Conservation (phyloP, 2,113 vertebrate genomes). For the Pelobates fuscus region DNA sequence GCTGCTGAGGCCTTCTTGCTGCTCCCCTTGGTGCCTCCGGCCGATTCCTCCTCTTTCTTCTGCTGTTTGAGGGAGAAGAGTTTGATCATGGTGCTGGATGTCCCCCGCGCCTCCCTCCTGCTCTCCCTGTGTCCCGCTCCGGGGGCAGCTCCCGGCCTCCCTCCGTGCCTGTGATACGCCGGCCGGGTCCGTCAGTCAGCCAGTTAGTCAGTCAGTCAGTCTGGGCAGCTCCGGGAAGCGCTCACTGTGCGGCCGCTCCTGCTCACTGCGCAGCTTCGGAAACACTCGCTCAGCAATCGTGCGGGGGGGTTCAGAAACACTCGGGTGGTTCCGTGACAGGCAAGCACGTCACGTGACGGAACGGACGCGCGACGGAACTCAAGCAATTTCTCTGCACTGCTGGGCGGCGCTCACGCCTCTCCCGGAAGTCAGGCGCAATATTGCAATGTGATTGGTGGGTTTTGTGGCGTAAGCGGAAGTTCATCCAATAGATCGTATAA, state of each 20-base stretch:
- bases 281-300: neutral
- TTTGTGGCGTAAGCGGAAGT: neutral
- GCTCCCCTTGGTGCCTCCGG: slow-evolving; percentile 86
- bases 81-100: slow-evolving; percentile 83
- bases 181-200: no score
- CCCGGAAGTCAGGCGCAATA: neutral
- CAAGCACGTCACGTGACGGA: neutral
- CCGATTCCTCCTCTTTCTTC: slow-evolving; percentile 98
- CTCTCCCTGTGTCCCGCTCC: slow-evolving; percentile 40
- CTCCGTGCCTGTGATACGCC: slow-evolving; percentile 16
- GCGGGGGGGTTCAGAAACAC: neutral
- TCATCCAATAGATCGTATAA: neutral
- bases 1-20: slow-evolving; percentile 93
- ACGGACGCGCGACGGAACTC: neutral
- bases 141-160: slow-evolving; percentile 16
- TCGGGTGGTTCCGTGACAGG: neutral
- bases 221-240: slow-evolving; percentile 30
- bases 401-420: neutral
- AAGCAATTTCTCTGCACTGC: neutral
- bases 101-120: slow-evolving; percentile 23
- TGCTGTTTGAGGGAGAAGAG: slow-evolving; percentile 96
- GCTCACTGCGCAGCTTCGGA: slow-evolving; percentile 33
- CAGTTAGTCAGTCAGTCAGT: no score
- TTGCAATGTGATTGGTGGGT: neutral
- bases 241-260: slow-evolving; percentile 27